A percentile compares a stretch with the other conserved stretches of the same genome.
Conservation (phyloP, 2,888 invertebrate species). For the Gryllus longicercus region DNA sequence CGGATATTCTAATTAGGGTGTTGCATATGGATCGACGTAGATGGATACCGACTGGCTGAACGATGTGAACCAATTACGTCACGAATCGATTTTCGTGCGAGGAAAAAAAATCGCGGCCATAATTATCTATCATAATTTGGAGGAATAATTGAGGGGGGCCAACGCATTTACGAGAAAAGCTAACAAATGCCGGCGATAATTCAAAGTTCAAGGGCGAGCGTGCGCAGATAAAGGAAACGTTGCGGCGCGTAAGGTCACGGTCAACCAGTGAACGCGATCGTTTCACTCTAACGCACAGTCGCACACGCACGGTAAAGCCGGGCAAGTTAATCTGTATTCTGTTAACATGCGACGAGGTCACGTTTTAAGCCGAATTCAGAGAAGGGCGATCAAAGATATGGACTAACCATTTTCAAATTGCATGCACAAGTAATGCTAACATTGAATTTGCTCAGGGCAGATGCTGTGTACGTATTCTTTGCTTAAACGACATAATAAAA, state of each 20-base stretch:
- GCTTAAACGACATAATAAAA: no score
- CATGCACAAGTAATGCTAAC: no score
- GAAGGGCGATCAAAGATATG: no score
- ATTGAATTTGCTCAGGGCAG: no score
- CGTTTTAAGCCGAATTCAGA: no score
- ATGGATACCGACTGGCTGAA: neutral
- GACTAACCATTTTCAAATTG: no score
- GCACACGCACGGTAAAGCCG: neutral
- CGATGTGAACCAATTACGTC: slow-evolving; percentile 1
- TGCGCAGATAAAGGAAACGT: neutral
- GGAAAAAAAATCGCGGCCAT: neutral
- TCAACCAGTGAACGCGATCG: neutral
- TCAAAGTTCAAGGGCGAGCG: neutral
- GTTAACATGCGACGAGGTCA: no score
- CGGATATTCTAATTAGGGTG: slow-evolving; percentile 17
- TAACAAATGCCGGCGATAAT: neutral
- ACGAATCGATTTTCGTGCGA: neutral
- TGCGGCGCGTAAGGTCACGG: neutral
- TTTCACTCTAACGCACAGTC: neutral
- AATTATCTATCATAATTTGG: neutral
- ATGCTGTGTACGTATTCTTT: no score
- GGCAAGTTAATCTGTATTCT: no score
- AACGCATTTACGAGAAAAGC: neutral
- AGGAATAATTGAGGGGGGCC: neutral
- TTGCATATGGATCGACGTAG: neutral